phyloP scores from a whole-genome alignment of 2,113 vertebrate genomes.

The Vireo altiloquus region DNA sequence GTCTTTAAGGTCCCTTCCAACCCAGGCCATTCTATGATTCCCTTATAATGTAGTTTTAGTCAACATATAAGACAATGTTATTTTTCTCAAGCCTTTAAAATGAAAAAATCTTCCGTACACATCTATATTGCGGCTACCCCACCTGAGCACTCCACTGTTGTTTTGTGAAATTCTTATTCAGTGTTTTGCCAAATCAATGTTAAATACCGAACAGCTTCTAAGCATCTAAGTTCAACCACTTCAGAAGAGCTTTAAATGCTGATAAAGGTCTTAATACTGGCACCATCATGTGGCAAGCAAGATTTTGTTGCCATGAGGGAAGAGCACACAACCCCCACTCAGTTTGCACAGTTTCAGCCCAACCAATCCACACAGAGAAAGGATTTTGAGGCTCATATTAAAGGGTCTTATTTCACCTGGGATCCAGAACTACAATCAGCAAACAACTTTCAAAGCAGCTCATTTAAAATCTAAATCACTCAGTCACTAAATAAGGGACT shows the following conservation, averaged over 20 bases:
- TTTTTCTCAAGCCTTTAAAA: not conserved
- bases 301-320: not conserved
- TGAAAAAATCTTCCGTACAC: not conserved
- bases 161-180: not conserved
- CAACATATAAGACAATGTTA: not conserved
- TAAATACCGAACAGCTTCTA: not conserved
- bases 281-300: not conserved
- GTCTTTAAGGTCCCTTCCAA: not conserved
- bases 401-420: not conserved
- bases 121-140: not conserved
- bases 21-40: not conserved
- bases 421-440: not conserved
- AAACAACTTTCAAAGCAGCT: not conserved
- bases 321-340: not conserved
- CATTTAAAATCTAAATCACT: not conserved
- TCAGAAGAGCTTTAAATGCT: not conserved
- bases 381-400: not conserved
- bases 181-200: not conserved
- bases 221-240: not conserved
- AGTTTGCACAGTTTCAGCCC: rapidly evolving
- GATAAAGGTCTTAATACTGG: not conserved
- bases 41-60: not conserved
- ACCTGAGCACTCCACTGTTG: not conserved
- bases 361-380: not conserved
- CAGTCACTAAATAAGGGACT: not conserved